These are phyloP conservation scores for Notiomystis cincta DNA, from an alignment of 2,113 vertebrate species.

Conservation along the genomic window DNA sequence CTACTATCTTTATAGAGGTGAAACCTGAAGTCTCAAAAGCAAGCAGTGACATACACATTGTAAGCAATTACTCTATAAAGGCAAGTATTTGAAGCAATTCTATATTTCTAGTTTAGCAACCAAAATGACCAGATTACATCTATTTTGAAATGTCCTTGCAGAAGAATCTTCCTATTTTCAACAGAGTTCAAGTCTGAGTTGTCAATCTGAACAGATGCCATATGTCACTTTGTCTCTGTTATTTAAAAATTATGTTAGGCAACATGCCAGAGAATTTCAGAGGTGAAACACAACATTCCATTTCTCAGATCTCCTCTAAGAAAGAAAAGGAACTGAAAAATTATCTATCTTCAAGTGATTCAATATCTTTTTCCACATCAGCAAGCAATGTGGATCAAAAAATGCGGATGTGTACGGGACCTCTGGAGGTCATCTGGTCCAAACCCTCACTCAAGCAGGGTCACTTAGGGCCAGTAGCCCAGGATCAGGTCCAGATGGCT, in stretches of 20 bases:
- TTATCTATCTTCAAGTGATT: neutral
- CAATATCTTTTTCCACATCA: neutral
- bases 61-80: neutral
- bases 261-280: neutral
- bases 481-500: rapidly evolving
- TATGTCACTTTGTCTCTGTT: neutral
- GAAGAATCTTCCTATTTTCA: neutral
- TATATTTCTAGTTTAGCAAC: neutral
- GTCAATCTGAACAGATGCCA: neutral
- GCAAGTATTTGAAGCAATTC: neutral
- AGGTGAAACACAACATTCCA: neutral
- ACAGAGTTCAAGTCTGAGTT: neutral
- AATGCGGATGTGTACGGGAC: neutral
- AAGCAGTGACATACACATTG: neutral
- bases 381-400: neutral
- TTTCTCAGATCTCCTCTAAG: neutral
- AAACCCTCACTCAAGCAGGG: neutral
- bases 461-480: neutral
- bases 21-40: neutral
- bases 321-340: neutral
- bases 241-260: neutral
- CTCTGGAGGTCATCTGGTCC: neutral
- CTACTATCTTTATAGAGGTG: neutral
- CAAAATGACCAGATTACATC: neutral
- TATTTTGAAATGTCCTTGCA: neutral